Evolutionary conservation across 2,888 invertebrate genomes (phyloP).

Genomic region (Acanthosepion esculentum): DNA sequence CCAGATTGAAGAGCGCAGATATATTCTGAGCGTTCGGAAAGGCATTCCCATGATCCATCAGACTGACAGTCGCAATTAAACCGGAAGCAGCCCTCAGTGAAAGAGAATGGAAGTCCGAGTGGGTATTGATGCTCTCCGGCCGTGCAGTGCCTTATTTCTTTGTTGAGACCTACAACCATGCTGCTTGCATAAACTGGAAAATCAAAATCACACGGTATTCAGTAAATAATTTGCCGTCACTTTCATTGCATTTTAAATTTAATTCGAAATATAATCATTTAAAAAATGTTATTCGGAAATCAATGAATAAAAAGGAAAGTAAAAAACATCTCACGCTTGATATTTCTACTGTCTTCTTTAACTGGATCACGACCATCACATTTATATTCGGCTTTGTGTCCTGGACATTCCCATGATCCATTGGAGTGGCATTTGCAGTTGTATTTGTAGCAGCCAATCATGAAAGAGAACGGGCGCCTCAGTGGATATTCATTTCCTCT

Average conservation of each 20-base stretch:
- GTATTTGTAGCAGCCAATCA: neutral
- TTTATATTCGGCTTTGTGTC: slow-evolving; percentile 50
- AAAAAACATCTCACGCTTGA: neutral
- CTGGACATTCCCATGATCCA: slow-evolving; percentile 37
- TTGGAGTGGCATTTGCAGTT: neutral
- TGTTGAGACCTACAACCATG: neutral
- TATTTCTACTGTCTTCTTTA: neutral
- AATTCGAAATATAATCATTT: neutral
- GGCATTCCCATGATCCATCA: slow-evolving; percentile 62
- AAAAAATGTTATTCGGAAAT: neutral
- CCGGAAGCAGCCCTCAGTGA: slow-evolving; percentile 58
- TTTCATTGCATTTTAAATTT: too few relatives aligned
- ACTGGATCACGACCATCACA: slow-evolving; percentile 50
- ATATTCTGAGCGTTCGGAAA: slow-evolving; percentile 51
- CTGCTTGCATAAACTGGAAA: neutral
- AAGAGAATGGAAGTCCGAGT: slow-evolving; percentile 53
- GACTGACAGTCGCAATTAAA: slow-evolving; percentile 64
- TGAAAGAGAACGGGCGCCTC: neutral
- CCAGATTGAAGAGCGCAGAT: neutral
- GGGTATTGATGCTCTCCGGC: neutral
- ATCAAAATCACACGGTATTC: neutral
- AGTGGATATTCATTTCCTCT: neutral
- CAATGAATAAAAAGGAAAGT: neutral
- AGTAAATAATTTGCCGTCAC: neutral
- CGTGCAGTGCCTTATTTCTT: neutral